A percentile compares a stretch with the other conserved stretches of the same genome.
Conservation (phyloP, 1,140 invertebrate genomes). For the Schlechtendalia chinensis region DNA sequence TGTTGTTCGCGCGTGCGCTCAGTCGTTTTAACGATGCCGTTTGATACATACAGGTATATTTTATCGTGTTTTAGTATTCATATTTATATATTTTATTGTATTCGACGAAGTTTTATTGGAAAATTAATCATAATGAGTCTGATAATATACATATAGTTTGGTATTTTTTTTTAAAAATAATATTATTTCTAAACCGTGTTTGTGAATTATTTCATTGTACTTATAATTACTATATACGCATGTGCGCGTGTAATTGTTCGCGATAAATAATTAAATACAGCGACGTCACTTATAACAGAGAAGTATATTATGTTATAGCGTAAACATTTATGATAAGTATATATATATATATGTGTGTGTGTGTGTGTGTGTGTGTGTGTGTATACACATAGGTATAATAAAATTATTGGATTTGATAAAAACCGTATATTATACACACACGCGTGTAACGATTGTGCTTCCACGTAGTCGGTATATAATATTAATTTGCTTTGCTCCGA, state of each 20-base stretch:
- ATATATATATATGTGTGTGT: no score
- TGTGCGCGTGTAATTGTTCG: not conserved
- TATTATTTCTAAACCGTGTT: not conserved
- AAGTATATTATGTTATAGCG: not conserved
- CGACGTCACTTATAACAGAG: not conserved
- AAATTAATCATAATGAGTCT: no score
- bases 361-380: no score
- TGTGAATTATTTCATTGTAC: not conserved
- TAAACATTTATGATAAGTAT: not conserved
- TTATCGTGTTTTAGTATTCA: no score
- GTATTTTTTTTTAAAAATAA: not conserved
- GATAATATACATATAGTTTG: no score
- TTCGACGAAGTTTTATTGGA: not conserved
- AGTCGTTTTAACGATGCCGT: no score
- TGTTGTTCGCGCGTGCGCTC: no score
- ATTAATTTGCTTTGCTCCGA: slow-evolving; percentile 44
- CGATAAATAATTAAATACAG: not conserved
- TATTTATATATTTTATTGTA: no score
- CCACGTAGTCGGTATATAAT: not conserved
- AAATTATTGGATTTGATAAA: not conserved
- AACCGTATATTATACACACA: not conserved
- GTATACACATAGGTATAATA: not conserved
- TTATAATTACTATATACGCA: not conserved
- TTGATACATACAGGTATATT: no score
- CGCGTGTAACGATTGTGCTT: not conserved